Percentiles rank a stretch among this genome's conserved stretches.
phyloP scores from a whole-genome alignment of 1,140 invertebrate genomes.

The Ips nitidus region DNA sequence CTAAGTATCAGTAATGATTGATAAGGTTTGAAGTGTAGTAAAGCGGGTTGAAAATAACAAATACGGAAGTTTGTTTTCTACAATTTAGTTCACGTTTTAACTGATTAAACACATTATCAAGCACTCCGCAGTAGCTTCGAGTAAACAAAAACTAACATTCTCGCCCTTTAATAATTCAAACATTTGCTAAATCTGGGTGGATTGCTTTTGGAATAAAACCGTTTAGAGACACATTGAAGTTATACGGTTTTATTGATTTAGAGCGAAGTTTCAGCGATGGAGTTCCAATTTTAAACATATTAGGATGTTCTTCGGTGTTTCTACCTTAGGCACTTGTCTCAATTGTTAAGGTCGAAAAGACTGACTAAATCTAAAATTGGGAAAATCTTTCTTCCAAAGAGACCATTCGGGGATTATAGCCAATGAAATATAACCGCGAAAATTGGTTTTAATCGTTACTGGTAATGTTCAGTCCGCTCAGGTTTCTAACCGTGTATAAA shows the following conservation, averaged over 20 bases:
- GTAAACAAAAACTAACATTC: constrained; percentile 10
- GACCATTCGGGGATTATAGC: too few relatives aligned
- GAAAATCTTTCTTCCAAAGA: neutral
- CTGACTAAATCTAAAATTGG: constrained; percentile 7
- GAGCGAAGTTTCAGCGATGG: constrained; percentile 23
- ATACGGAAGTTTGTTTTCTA: neutral
- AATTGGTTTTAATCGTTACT: constrained; percentile 4
- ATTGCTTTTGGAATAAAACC: constrained; percentile 24
- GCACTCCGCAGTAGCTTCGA: neutral
- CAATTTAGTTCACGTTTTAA: constrained; percentile 1
- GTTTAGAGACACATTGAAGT: constrained; percentile 20
- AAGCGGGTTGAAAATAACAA: too few relatives aligned
- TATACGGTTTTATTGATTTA: constrained; percentile 33
- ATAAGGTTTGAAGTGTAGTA: too few relatives aligned
- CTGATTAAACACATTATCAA: constrained; percentile 5
- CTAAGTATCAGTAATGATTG: too few relatives aligned
- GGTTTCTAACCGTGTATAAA: constrained; percentile 5
- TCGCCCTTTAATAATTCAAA: constrained; percentile 20
- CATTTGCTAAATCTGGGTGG: constrained; percentile 18
- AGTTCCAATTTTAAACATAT: constrained; percentile 31
- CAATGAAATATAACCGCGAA: neutral
- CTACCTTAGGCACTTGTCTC: constrained; percentile 10
- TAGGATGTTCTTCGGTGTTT: constrained; percentile 15
- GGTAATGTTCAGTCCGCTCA: constrained; percentile 8
- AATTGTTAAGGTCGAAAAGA: neutral